These are phyloP conservation scores for Halcyon smyrnensis DNA, from an alignment of 2,797 vertebrate genomes.

Conservation along the genomic window DNA sequence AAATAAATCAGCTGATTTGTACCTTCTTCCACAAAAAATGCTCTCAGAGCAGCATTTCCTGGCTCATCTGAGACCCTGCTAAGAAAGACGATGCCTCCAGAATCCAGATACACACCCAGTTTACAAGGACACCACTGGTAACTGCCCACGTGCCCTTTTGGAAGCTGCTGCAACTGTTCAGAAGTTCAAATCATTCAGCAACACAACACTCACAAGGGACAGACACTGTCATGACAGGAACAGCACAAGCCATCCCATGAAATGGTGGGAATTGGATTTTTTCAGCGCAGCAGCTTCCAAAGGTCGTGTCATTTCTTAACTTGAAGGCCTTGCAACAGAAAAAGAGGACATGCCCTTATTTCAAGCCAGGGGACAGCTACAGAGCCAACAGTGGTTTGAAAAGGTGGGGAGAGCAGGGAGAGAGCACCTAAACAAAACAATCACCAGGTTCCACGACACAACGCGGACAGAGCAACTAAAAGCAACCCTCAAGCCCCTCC, in stretches of 20 bases:
- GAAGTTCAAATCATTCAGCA: background rate
- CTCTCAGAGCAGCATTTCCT: background rate
- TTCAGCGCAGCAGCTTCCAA: background rate
- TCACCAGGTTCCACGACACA: background rate
- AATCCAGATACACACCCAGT: background rate
- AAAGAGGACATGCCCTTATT: background rate
- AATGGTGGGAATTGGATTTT: background rate
- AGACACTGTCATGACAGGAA: accelerated
- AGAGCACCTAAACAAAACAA: background rate
- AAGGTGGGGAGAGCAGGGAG: background rate
- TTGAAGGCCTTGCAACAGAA: background rate
- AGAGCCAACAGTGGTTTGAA: background rate
- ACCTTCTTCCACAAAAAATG: background rate
- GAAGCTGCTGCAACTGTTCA: background rate
- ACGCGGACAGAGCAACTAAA: accelerated
- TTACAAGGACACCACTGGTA: background rate
- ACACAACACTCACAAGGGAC: background rate
- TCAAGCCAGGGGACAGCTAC: background rate
- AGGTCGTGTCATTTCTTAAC: background rate
- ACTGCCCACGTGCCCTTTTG: background rate
- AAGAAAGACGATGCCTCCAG: background rate
- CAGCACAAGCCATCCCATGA: background rate
- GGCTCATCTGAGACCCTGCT: background rate
- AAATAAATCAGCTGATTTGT: background rate
- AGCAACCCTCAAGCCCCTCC: background rate